phyloP scores from a whole-genome alignment of 2,888 invertebrate genomes.

The Ectemnius cavifrons region DNA sequence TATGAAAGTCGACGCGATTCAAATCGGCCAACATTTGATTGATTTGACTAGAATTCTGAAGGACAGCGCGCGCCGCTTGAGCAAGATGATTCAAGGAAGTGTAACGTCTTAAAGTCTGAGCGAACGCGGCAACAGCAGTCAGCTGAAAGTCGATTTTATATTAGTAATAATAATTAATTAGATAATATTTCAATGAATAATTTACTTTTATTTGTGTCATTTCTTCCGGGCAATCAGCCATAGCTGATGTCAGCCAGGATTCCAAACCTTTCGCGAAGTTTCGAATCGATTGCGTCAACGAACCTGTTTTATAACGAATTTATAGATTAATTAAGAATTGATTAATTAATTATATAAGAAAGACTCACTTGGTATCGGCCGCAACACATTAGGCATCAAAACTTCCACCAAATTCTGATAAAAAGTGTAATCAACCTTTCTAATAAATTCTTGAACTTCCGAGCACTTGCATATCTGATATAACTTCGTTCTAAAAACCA shows the following conservation, averaged over 20 bases:
- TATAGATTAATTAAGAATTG: too few relatives aligned
- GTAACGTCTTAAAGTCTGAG: conserved; percentile 96
- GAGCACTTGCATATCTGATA: conserved; percentile 84
- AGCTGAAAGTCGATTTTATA: conserved; percentile 75
- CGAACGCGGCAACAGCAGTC: conserved; percentile 92
- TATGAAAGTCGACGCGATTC: conserved; percentile 98
- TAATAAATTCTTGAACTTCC: conserved; percentile 89
- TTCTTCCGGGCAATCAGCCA: conserved; percentile 89
- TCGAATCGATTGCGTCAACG: conserved; percentile 94
- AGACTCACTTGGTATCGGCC: conserved; percentile 91
- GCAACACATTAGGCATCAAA: conserved; percentile 96
- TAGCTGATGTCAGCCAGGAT: conserved; percentile 90
- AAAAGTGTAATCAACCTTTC: conserved; percentile 92
- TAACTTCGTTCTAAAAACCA: conserved; percentile 81
- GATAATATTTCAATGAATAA: neutral
- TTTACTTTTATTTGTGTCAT: conserved; percentile 89
- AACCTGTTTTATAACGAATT: conserved; percentile 78
- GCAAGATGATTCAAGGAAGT: conserved; percentile 98
- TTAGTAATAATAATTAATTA: neutral
- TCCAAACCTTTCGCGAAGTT: conserved; percentile 96
- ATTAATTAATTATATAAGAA: conserved; percentile 5
- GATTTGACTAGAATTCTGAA: conserved; percentile 96
- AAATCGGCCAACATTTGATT: conserved; percentile 97
- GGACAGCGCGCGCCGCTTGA: conserved; percentile 95
- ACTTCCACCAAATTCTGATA: conserved; percentile 98